Evolutionary conservation across 2,888 invertebrate genomes (phyloP).

Genomic region (Apodemia zela): DNA sequence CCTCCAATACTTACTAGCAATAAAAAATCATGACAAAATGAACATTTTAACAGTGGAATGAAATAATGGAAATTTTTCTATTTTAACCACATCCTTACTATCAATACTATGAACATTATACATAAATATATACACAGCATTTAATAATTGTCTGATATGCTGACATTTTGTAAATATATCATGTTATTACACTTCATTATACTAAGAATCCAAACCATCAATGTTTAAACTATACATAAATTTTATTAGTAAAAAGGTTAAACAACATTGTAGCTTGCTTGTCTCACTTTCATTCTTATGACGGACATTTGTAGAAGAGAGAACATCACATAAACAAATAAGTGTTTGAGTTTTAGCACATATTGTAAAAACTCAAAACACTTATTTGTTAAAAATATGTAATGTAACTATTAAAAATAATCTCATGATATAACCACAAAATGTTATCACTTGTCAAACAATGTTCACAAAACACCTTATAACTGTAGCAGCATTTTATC

Average conservation of each 20-base stretch:
- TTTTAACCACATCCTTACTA: slow-evolving; percentile 26
- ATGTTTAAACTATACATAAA: neutral
- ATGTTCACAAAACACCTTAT: neutral
- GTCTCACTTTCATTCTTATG: neutral
- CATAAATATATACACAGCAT: slow-evolving; percentile 11
- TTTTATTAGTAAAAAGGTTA: no score
- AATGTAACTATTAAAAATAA: neutral
- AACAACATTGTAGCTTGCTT: no score
- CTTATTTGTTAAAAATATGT: no score
- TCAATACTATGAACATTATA: slow-evolving; percentile 15
- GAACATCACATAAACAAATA: neutral
- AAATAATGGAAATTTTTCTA: slow-evolving; percentile 32
- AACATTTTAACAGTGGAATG: slow-evolving; percentile 34
- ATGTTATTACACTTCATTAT: neutral
- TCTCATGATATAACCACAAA: slow-evolving; percentile 1
- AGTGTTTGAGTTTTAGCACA: neutral
- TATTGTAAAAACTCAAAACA: no score
- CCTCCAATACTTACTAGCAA: neutral
- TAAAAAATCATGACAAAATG: slow-evolving; percentile 1
- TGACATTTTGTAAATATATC: neutral
- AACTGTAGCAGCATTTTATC: slow-evolving; percentile 3
- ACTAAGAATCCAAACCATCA: neutral
- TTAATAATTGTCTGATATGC: neutral
- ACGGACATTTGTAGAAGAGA: neutral
- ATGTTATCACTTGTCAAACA: neutral